phyloP scores from a whole-genome alignment of 2,113 vertebrate species.

The Platichthys stellatus region DNA sequence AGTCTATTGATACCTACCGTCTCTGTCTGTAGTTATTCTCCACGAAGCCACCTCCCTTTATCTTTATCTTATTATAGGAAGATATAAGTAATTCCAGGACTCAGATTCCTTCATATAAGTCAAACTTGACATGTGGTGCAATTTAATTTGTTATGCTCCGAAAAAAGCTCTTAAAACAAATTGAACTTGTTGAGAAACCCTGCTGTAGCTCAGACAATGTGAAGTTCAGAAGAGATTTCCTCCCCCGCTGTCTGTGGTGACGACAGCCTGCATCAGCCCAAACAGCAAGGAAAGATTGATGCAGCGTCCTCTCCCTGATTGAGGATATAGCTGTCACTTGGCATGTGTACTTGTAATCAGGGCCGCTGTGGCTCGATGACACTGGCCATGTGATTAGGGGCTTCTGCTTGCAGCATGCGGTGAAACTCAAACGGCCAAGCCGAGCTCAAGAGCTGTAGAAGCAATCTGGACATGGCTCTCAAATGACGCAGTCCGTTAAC shows the following conservation, averaged over 20 bases:
- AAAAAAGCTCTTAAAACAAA: too few species aligned
- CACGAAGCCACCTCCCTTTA: too few species aligned
- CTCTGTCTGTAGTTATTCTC: too few species aligned
- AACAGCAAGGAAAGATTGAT: not conserved
- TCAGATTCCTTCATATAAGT: too few species aligned
- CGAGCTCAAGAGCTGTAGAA: slow-evolving; percentile 2
- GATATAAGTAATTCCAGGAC: too few species aligned
- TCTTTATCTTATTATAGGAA: too few species aligned
- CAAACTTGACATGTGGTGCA: too few species aligned
- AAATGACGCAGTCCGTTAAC: not conserved
- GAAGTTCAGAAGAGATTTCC: not conserved
- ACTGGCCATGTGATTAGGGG: not conserved
- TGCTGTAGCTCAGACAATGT: too few species aligned
- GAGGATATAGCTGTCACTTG: not conserved
- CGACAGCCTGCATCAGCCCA: not conserved
- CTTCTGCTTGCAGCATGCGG: not conserved
- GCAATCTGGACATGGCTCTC: not conserved
- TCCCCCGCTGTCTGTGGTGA: not conserved
- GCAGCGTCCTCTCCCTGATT: not conserved
- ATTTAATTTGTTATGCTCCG: too few species aligned
- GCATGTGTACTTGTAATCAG: slow-evolving; percentile 3
- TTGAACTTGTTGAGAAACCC: too few species aligned
- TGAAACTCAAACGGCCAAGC: not conserved
- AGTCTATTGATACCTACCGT: too few species aligned
- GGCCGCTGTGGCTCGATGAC: not conserved